Evolutionary conservation across 2,888 invertebrate species (phyloP).

Genomic region (Ichneumoninae sp.): DNA sequence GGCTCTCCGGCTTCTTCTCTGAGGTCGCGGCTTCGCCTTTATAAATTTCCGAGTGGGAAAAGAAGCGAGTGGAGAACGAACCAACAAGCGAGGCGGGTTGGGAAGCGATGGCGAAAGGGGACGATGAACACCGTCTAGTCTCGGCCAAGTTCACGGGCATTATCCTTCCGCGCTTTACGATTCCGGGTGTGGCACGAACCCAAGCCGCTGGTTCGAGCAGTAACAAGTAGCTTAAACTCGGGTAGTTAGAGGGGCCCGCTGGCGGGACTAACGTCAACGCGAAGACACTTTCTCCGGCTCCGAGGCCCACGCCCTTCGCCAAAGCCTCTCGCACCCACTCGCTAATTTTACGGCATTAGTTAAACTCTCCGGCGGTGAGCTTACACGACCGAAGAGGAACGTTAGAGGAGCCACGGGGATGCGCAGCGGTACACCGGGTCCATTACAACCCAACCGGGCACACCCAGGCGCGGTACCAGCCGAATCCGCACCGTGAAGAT

Average conservation of each 20-base stretch:
- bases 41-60: slow-evolving; percentile 60
- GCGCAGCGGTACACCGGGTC: slow-evolving; percentile 35
- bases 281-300: slow-evolving; percentile 37
- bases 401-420: slow-evolving; percentile 24
- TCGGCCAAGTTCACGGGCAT: slow-evolving; percentile 63
- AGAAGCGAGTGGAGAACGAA: slow-evolving; percentile 31
- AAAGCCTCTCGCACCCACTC: slow-evolving; percentile 75
- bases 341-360: slow-evolving; percentile 79
- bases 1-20: slow-evolving; percentile 24
- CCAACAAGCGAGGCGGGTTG: not conserved
- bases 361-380: slow-evolving; percentile 75
- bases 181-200: slow-evolving; percentile 56
- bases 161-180: slow-evolving; percentile 65
- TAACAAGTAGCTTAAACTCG: slow-evolving; percentile 29
- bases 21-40: slow-evolving; percentile 39
- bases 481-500: slow-evolving; percentile 26
- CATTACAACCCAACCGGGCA: slow-evolving; percentile 36
- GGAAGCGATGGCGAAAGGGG: slow-evolving; percentile 14
- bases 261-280: slow-evolving; percentile 46
- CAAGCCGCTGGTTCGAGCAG: slow-evolving; percentile 1
- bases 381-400: slow-evolving; percentile 63
- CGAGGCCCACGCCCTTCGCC: slow-evolving; percentile 17
- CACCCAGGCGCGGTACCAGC: slow-evolving; percentile 31
- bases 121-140: slow-evolving; percentile 23
- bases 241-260: slow-evolving; percentile 33